These are phyloP conservation scores for Neogobius melanostomus DNA, from an alignment of 2,113 vertebrate species.

Conservation along the genomic window DNA sequence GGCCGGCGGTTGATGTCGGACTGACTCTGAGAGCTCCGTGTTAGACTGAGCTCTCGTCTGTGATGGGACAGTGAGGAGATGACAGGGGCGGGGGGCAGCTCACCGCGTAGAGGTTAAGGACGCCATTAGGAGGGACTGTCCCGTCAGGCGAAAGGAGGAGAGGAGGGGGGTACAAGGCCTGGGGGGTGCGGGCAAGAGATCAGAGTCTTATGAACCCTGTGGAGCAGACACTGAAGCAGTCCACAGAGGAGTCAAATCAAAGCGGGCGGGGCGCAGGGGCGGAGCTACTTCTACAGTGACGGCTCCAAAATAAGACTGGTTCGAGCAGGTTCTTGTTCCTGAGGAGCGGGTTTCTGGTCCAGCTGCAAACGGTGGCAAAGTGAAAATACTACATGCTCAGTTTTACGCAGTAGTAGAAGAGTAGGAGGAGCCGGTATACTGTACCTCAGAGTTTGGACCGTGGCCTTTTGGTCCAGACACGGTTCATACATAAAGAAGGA, in stretches of 20 bases:
- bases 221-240: background rate
- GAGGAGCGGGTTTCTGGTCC: too few species aligned
- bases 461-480: too few species aligned
- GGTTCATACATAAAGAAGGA: too few species aligned
- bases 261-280: background rate
- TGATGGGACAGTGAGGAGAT: conserved; percentile 43
- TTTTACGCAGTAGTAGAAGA: too few species aligned
- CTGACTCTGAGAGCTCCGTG: conserved; percentile 45
- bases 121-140: conserved; percentile 43
- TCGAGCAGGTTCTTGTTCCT: too few species aligned
- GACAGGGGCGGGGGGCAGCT: conserved; percentile 40
- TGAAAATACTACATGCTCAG: too few species aligned
- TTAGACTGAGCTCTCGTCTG: conserved; percentile 31
- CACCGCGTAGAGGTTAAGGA: conserved; percentile 68
- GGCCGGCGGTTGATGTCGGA: conserved; percentile 52
- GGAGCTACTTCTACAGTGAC: background rate
- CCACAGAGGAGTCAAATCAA: background rate
- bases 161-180: conserved; percentile 11
- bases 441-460: too few species aligned
- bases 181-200: conserved; percentile 37
- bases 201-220: conserved; percentile 15
- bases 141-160: conserved; percentile 7
- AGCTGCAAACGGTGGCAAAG: too few species aligned
- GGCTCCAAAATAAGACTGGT: background rate
- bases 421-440: too few species aligned